Conservation (phyloP, 2,888 invertebrate species). For the Autographa pulchrina region DNA sequence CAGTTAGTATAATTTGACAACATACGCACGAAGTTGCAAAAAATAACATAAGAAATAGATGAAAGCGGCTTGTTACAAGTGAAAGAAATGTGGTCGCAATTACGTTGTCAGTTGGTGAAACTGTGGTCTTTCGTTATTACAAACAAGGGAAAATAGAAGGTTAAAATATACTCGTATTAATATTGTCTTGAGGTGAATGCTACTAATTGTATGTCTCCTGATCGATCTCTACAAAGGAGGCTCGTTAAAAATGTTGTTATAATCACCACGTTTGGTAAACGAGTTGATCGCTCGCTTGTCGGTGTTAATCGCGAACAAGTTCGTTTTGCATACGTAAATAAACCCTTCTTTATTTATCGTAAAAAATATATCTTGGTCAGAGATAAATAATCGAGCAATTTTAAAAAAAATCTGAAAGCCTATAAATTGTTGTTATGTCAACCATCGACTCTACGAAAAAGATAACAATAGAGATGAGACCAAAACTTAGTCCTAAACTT, state of each 20-base stretch:
- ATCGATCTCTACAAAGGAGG: not conserved
- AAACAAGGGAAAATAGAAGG: not conserved
- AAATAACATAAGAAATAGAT: not conserved
- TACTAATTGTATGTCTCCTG: not conserved
- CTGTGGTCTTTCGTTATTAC: not conserved
- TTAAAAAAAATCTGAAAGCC: too few relatives aligned
- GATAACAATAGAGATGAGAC: too few relatives aligned
- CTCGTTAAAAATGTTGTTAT: slow-evolving; percentile 4
- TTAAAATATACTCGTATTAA: not conserved
- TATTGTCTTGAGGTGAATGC: not conserved
- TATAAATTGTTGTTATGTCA: too few relatives aligned
- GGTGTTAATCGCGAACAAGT: not conserved
- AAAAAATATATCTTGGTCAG: not conserved
- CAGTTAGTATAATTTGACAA: not conserved
- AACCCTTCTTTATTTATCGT: not conserved
- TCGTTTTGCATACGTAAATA: not conserved
- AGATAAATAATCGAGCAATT: too few relatives aligned
- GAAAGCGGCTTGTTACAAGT: not conserved
- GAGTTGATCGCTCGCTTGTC: not conserved
- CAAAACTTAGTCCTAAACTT: not conserved
- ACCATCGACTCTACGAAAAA: too few relatives aligned
- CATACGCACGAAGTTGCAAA: not conserved
- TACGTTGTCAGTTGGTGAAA: slow-evolving; percentile 2
- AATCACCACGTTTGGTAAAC: not conserved
- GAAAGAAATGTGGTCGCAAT: not conserved